Base-by-base conservation (phyloP, 2,888 invertebrate species). In the Pristionchus japonicus region DNA sequence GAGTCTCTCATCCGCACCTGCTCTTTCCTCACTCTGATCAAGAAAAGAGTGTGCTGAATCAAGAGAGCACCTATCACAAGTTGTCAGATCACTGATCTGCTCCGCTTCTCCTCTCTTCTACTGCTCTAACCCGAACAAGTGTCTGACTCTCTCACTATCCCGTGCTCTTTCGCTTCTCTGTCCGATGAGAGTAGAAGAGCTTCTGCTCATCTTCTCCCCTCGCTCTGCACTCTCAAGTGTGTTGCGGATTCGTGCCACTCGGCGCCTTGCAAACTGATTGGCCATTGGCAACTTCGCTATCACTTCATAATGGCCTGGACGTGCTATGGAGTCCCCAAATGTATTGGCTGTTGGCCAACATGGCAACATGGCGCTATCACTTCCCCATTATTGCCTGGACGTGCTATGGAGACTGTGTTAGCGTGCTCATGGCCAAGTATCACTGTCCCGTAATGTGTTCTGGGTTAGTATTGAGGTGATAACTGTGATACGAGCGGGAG, bases 321-420 rank as follows among this genome's bases (percentile, higher is more conserved):
- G 70, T 70, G 70, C 70, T 37, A 40, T 70, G 70, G 70, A 70
- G 70, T n/a, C n/a, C n/a, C n/a, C n/a, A n/a, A n/a, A n/a, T n/a
- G n/a, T n/a, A n/a, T n/a, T n/a, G n/a, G n/a, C n/a, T n/a, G n/a
- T n/a, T n/a, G n/a, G n/a, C n/a, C n/a, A n/a, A n/a, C n/a, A n/a
- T n/a, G n/a, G n/a, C n/a, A n/a, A n/a, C n/a, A n/a, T n/a, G n/a
- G n/a, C n/a, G n/a, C n/a, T n/a, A n/a, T n/a, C n/a, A n/a, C n/a
- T n/a, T n/a, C n/a, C n/a, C n/a, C n/a, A n/a, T n/a, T n/a, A n/a
- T n/a, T n/a, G n/a, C n/a, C n/a, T n/a, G n/a, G n/a, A n/a, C n/a
- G n/a, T n/a, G 31, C 67, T 67, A 67, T 67, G 31, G 64, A 64
- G 64, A 1, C 7, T n/a, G 67, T 34, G 67, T 67, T 67, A 67